phyloP scores from a whole-genome alignment of 2,797 vertebrate genomes.

The Denticeps clupeoides region DNA sequence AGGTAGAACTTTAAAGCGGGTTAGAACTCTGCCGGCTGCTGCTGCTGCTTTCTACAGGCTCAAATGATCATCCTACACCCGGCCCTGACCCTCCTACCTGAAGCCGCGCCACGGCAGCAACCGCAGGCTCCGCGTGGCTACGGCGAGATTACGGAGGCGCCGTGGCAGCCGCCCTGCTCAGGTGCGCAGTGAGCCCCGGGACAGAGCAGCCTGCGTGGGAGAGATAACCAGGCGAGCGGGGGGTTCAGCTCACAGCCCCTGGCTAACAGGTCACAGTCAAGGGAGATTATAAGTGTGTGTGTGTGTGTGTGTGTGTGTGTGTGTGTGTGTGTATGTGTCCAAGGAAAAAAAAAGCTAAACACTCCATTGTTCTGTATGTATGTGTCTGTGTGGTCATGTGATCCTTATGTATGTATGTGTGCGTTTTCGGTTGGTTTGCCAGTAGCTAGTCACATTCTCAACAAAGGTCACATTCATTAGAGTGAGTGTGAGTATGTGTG shows the following conservation, averaged over 20 bases:
- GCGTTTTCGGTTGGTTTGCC: background rate
- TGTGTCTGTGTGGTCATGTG: background rate
- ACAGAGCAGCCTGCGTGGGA: background rate
- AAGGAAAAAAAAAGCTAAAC: too few relatives aligned
- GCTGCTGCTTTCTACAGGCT: too few relatives aligned
- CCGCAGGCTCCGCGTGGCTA: too few relatives aligned
- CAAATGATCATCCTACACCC: too few relatives aligned
- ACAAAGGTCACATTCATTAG: slow-evolving; percentile 67
- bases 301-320: background rate
- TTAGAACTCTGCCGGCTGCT: too few relatives aligned
- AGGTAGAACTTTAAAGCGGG: too few relatives aligned
- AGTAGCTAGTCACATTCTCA: slow-evolving; percentile 7
- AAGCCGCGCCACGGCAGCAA: too few relatives aligned
- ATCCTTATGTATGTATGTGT: background rate
- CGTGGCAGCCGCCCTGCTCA: too few relatives aligned
- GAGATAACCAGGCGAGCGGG: slow-evolving; percentile 9
- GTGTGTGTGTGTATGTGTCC: background rate
- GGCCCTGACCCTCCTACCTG: too few relatives aligned
- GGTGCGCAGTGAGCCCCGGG: background rate
- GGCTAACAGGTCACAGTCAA: too few relatives aligned
- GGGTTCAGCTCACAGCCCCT: slow-evolving; percentile 3
- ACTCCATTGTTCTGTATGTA: too few relatives aligned
- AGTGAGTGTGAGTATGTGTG: slow-evolving; percentile 25
- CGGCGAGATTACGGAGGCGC: too few relatives aligned
- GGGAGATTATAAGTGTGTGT: background rate